These are phyloP conservation scores for Phalacrocorax brasilianus DNA, from an alignment of 2,113 vertebrate species.

Conservation along the genomic window DNA sequence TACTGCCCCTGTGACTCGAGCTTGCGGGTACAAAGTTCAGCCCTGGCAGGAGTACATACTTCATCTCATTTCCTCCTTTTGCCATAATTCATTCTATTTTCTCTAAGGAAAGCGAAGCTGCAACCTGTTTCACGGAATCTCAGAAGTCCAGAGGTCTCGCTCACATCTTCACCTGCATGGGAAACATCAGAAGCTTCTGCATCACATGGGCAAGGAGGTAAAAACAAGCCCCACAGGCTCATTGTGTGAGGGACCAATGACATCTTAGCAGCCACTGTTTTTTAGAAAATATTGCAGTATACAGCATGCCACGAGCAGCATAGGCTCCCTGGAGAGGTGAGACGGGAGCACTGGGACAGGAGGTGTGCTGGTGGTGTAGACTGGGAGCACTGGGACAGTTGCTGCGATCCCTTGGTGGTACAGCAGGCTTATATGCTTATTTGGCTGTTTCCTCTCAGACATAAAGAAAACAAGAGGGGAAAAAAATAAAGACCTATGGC, in stretches of 20 bases:
- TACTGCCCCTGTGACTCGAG: not conserved
- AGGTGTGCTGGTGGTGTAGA: not conserved
- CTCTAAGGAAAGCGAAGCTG: not conserved
- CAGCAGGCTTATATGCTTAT: rapidly evolving
- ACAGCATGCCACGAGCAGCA: not conserved
- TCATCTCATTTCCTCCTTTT: not conserved
- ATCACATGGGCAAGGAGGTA: not conserved
- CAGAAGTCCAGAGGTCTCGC: not conserved
- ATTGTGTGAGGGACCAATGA: not conserved
- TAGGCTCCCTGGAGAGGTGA: rapidly evolving
- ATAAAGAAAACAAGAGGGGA: not conserved
- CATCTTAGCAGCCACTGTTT: not conserved
- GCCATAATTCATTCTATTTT: not conserved
- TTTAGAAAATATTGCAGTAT: not conserved
- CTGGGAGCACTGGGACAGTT: not conserved
- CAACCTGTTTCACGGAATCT: not conserved
- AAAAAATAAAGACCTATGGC: not conserved
- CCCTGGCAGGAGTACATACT: too few relatives aligned
- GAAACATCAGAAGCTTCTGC: not conserved
- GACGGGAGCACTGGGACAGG: not conserved
- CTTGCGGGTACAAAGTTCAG: not conserved
- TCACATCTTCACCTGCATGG: not conserved
- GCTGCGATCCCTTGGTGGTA: rapidly evolving
- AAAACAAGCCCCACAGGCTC: not conserved
- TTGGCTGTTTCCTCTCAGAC: not conserved